Conservation (phyloP, 2,888 invertebrate species). For the Prenolepis imparis region DNA sequence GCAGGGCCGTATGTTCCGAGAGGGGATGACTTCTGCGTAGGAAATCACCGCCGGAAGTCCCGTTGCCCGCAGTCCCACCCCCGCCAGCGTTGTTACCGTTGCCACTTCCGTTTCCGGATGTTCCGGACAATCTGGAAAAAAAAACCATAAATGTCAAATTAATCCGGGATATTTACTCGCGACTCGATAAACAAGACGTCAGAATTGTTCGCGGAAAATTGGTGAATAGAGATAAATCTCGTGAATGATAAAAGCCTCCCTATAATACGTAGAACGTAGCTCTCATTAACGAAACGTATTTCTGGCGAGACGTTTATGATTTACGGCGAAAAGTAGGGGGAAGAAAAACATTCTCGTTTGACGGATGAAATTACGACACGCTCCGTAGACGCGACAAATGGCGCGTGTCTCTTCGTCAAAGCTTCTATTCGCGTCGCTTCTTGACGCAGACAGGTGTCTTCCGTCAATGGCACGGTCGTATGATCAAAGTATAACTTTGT, state of each 20-base stretch:
- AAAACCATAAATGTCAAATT: background rate
- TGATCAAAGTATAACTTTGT: constrained; percentile 42
- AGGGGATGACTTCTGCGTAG: constrained; percentile 89
- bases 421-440: constrained; percentile 66
- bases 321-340: constrained; percentile 35
- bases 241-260: background rate
- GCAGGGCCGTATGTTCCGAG: constrained; percentile 89
- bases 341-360: constrained; percentile 63
- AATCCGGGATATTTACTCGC: background rate
- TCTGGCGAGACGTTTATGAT: constrained; percentile 60
- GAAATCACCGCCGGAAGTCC: constrained; percentile 88
- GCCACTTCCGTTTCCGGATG: constrained; percentile 85
- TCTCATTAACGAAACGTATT: constrained; percentile 53
- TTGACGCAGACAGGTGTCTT: constrained; percentile 70
- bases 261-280: background rate
- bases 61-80: constrained; percentile 87
- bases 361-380: constrained; percentile 73
- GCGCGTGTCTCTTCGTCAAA: constrained; percentile 74
- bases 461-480: constrained; percentile 54
- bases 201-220: constrained; percentile 5
- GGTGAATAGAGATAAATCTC: background rate
- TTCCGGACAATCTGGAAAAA: constrained; percentile 82
- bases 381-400: constrained; percentile 69
- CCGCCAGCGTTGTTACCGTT: constrained; percentile 68
- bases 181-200: background rate